Base-by-base conservation (phyloP, 2,888 invertebrate species). In the Drosophila melanosoma region DNA sequence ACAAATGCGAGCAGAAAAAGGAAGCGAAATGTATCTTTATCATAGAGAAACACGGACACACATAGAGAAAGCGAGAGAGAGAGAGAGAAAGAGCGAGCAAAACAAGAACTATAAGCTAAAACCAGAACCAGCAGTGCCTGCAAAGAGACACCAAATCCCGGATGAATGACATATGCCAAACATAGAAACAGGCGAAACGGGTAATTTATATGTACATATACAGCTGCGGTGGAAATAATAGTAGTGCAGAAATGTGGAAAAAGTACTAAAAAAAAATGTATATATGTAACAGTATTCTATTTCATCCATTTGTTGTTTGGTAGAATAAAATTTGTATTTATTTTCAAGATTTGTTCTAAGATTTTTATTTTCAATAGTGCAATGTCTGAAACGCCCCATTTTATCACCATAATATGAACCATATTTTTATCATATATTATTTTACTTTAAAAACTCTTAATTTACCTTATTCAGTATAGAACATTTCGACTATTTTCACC, bases 1-100 rank as follows among this genome's bases (percentile, higher is more conserved):
- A 65, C 66, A 74, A 76, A 61, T 58, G 48, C 65, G 57, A 70
- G 54, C 38, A 8, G 26, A 23, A 64, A 68, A 73, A 53, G 56
- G 32, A 65, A 81, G 48, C 56, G 33, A 64, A 67, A 71, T 74
- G 59, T 68, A 63, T 73, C 69, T 74, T 69, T 54, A 38, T n/a
- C 38, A 56, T 38, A 38, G 56, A 62, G 54, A 71, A 52, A 23
- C 48, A 42, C 20, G 57, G 35, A 76, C 53, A 40, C 23, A 23
- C 17, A 51, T 45, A 61, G 49, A 69, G 45, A 20, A 40, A 42
- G 32, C 29, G 6, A 57, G 32, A 76, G 52, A 29, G 23, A n/a
- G n/a, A 57, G 60, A 35, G 15, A 33, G 40, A 42, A 56, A 38
- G 45, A 64, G 52, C 36, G 36, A 38, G 42, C 40, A 52, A 26